phyloP scores from a whole-genome alignment of 2,113 vertebrate species.

The Podocnemis expansa region DNA sequence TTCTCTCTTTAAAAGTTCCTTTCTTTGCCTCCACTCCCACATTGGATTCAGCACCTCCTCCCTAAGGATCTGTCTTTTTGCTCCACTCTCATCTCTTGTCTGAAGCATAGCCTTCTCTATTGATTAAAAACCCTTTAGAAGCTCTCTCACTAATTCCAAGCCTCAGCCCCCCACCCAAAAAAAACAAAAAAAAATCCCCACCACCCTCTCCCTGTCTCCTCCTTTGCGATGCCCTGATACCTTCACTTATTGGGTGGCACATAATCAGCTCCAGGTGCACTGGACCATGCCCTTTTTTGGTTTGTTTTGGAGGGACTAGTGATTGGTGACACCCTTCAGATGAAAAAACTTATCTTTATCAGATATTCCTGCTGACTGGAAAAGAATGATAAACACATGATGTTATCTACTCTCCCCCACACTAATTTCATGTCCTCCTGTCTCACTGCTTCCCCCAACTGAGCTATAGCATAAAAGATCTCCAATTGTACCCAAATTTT shows the following conservation, averaged over 20 bases:
- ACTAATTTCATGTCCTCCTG: too few relatives aligned
- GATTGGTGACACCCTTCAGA: not conserved
- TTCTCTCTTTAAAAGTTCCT: too few relatives aligned
- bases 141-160: not conserved
- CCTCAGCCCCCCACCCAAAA: too few relatives aligned
- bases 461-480: not conserved
- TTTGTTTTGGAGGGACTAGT: not conserved
- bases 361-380: not conserved
- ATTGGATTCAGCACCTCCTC: not conserved
- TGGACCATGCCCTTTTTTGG: not conserved
- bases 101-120: not conserved
- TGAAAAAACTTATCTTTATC: not conserved
- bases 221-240: not conserved
- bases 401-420: not conserved
- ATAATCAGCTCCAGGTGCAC: not conserved
- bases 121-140: not conserved
- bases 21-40: too few relatives aligned
- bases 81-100: not conserved
- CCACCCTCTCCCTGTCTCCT: not conserved
- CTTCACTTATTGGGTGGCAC: not conserved
- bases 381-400: not conserved
- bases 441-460: not conserved
- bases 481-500: not conserved
- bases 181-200: not conserved
- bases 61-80: not conserved